A percentile compares a stretch with the other conserved stretches of the same genome.
phyloP scores from a whole-genome alignment of 2,888 invertebrate species.

The Prosapia bicincta region DNA sequence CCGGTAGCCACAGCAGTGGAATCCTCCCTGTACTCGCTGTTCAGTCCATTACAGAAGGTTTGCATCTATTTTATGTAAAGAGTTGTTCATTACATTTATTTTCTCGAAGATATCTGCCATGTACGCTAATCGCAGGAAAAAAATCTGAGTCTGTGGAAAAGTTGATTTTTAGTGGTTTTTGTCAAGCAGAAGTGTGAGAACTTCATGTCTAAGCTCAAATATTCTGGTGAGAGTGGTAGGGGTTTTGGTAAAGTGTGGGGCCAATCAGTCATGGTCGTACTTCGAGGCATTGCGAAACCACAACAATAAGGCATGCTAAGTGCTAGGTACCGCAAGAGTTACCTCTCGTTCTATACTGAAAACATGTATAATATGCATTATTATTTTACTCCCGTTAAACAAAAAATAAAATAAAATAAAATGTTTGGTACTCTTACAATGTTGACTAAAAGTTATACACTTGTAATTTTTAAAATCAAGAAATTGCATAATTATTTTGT shows the following conservation, averaged over 20 bases:
- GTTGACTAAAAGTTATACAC: not conserved
- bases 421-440: not conserved
- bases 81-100: no score
- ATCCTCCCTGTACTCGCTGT: no score
- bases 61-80: constrained; percentile 12
- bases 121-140: no score
- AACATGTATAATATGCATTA: not conserved
- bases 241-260: not conserved
- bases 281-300: no score
- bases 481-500: not conserved
- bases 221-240: constrained; percentile 2
- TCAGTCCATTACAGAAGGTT: constrained; percentile 10
- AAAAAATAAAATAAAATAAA: not conserved
- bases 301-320: not conserved
- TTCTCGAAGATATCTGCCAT: no score
- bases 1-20: no score
- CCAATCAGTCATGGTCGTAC: not conserved
- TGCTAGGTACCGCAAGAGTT: not conserved
- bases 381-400: not conserved
- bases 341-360: not conserved
- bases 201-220: constrained; percentile 11
- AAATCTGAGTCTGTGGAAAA: not conserved
- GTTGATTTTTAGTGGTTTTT: no score
- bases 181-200: not conserved
- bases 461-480: constrained; percentile 2